phyloP scores from a whole-genome alignment of 1,140 invertebrate genomes.

The Atta texana region DNA sequence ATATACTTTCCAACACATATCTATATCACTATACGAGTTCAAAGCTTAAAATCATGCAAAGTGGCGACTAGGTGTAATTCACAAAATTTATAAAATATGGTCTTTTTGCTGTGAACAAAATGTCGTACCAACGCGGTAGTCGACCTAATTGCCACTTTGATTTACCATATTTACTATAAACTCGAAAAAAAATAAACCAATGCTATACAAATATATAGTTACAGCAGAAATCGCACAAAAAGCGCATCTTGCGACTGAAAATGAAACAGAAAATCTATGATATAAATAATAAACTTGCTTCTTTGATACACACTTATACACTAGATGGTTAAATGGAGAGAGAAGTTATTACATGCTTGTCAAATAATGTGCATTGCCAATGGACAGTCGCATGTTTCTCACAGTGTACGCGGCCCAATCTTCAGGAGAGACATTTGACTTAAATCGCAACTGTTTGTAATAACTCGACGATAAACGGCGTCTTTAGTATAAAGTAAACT shows the following conservation, averaged over 20 bases:
- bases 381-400: conserved; percentile 15
- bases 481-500: conserved; percentile 43
- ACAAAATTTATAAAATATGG: conserved; percentile 62
- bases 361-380: neutral
- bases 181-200: conserved; percentile 29
- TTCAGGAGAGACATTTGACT: conserved; percentile 32
- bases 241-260: conserved; percentile 39
- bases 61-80: conserved; percentile 59
- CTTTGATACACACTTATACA: conserved; percentile 57
- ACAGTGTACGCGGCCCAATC: neutral
- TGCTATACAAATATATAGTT: conserved; percentile 49
- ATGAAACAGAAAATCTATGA: conserved; percentile 34
- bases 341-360: conserved; percentile 30
- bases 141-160: conserved; percentile 57
- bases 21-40: conserved; percentile 24
- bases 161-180: conserved; percentile 38
- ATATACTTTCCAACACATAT: conserved; percentile 46
- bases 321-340: conserved; percentile 30
- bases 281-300: conserved; percentile 43
- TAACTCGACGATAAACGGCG: conserved; percentile 38
- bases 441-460: conserved; percentile 20
- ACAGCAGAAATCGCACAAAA: conserved; percentile 33
- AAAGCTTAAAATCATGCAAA: conserved; percentile 62
- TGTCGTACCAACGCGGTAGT: conserved; percentile 58
- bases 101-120: conserved; percentile 53